Percentiles rank a stretch among this genome's conserved stretches.
These are phyloP conservation scores for Crossocerus cetratus DNA, from an alignment of 2,888 invertebrate species.

Conservation along the genomic window DNA sequence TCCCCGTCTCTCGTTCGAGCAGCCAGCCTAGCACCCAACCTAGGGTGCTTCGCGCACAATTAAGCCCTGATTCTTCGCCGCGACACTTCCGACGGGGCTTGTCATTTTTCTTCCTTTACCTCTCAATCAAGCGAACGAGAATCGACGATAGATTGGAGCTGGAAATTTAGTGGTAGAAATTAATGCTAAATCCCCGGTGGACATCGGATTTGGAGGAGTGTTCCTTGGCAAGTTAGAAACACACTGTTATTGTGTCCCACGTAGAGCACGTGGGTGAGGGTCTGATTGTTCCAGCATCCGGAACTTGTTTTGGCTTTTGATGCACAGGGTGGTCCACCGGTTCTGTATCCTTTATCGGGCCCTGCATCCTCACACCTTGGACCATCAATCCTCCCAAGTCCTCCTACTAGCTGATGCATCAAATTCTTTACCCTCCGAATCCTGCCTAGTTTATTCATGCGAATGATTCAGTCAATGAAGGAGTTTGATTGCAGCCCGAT, in stretches of 20 bases:
- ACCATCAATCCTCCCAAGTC: too few relatives aligned
- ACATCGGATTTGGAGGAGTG: not conserved
- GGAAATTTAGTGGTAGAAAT: not conserved
- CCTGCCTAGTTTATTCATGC: too few relatives aligned
- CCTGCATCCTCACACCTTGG: too few relatives aligned
- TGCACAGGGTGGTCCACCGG: constrained; percentile 50
- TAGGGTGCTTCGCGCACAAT: constrained; percentile 30
- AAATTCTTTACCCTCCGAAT: too few relatives aligned
- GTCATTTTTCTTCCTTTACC: constrained; percentile 6
- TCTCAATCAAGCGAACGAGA: not conserved
- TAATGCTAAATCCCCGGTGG: not conserved
- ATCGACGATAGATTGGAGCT: not conserved
- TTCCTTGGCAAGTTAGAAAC: not conserved
- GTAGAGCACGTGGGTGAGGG: too few relatives aligned
- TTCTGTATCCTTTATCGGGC: too few relatives aligned
- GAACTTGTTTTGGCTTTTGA: constrained; percentile 56
- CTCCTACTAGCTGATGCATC: too few relatives aligned
- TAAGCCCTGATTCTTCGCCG: constrained; percentile 41
- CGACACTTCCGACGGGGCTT: constrained; percentile 29
- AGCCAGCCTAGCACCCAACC: constrained; percentile 11
- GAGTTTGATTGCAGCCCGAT: too few relatives aligned
- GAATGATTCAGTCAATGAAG: too few relatives aligned
- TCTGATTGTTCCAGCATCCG: not conserved
- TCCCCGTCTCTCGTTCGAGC: constrained; percentile 21
- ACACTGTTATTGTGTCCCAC: not conserved